Evolutionary conservation across 1,140 invertebrate genomes (phyloP), one percentile per base, ranked within the genome.

Genomic region (Hycleus phaleratus): DNA sequence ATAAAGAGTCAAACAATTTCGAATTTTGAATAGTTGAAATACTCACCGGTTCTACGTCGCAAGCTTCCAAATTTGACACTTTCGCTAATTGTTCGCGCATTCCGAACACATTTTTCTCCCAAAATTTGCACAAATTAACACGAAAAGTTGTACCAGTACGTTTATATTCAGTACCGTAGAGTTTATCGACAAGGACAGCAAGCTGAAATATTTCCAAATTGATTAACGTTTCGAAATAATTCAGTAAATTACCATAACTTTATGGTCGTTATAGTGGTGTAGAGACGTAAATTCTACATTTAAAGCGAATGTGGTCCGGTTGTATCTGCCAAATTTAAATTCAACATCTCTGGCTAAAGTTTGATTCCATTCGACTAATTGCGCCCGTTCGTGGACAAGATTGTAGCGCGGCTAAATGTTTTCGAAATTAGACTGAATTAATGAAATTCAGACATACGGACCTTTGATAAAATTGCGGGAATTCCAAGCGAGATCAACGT

Each of bases 291-390:
- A 52, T 25, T 39, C 42, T 4, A n/a, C 39, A 43, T 52, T 52
- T 11, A 52, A 18, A 11, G 49, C 25, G 26, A 38, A 52, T 26
- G 44, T 52, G 2, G 49, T 52, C 5, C 49, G 38, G 11, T 52
- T 52, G 49, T 52, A 52, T 43, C 42, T 52, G 7, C 38, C 49
- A 24, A 12, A 52, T 24, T 43, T 52, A 24, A 52, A 52, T 10
- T 18, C 10, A 18, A 52, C 26, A n/a, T 52, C 49, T 43, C 42
- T 52, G 3, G 44, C 49, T 9, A 52, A 10, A 24, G 38, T 43
- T 26, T 52, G 25, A 43, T 52, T 52, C 24, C 26, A 40, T 24
- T 43, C 42, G 24, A 43, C n/a, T 26, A 52, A 8, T 43, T 52
- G 39, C 9, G 49, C 49, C n/a, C 49, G 49, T 52, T 52, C 38